These are phyloP conservation scores for Leptothorax acervorum DNA, from an alignment of 2,888 invertebrate species.

Conservation along the genomic window DNA sequence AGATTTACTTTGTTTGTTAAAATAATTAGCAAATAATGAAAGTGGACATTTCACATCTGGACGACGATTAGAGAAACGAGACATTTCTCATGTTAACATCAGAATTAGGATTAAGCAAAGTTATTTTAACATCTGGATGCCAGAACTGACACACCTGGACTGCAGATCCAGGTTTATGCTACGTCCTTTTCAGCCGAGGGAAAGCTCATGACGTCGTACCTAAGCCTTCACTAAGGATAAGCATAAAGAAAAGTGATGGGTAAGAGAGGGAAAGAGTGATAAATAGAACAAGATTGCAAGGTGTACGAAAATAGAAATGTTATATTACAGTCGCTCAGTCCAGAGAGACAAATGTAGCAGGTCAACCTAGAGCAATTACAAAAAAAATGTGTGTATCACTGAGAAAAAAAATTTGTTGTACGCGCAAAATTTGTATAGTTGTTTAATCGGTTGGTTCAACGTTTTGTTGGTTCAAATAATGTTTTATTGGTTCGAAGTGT, in stretches of 20 bases:
- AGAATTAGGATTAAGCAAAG: constrained; percentile 18
- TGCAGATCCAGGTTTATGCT: constrained; percentile 7
- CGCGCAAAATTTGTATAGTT: too few species aligned
- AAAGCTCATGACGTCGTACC: not conserved
- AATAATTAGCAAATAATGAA: constrained; percentile 2
- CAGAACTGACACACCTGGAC: constrained; percentile 25
- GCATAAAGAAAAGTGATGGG: not conserved
- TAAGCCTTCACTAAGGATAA: not conserved
- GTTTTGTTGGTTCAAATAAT: too few species aligned
- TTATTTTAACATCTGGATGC: constrained; percentile 20
- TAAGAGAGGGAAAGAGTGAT: not conserved
- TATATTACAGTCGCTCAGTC: not conserved
- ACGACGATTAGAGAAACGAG: constrained; percentile 8
- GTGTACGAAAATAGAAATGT: not conserved
- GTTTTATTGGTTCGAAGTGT: too few species aligned
- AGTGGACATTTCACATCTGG: constrained; percentile 2
- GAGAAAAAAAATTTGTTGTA: too few species aligned
- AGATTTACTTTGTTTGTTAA: not conserved
- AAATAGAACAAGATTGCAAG: not conserved
- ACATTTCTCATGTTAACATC: constrained; percentile 1
- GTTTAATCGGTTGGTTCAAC: too few species aligned
- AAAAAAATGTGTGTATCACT: not conserved
- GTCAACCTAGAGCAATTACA: not conserved
- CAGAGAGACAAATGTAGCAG: not conserved
- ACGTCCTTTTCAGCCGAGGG: not conserved